A percentile compares a stretch with the other conserved stretches of the same genome.
Conservation (phyloP, 2,113 vertebrate species). For the Elachura formosa region DNA sequence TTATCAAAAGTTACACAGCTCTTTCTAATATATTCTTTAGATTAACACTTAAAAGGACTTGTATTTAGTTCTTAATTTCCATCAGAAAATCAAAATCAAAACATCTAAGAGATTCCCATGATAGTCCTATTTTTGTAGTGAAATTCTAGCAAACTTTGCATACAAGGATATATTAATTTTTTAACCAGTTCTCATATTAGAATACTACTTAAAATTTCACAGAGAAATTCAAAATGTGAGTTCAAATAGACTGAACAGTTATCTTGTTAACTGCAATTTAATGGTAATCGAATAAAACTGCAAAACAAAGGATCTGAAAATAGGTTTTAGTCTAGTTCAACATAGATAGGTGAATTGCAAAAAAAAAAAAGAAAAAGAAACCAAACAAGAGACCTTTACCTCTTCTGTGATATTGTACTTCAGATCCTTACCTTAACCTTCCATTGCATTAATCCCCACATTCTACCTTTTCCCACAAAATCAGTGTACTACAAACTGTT, state of each 20-base stretch:
- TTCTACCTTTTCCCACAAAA: not conserved
- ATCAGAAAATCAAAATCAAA: not conserved
- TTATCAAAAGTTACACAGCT: not conserved
- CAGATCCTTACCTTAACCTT: not conserved
- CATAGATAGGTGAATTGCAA: not conserved
- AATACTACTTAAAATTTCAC: not conserved
- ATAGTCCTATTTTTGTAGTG: not conserved
- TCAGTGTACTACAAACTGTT: slow-evolving; percentile 63
- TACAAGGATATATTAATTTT: not conserved
- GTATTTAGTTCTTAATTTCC: not conserved
- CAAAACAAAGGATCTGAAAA: not conserved
- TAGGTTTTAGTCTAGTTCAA: not conserved
- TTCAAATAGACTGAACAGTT: not conserved
- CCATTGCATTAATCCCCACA: not conserved
- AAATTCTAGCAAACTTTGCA: not conserved
- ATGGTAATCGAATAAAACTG: not conserved
- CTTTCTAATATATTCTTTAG: not conserved
- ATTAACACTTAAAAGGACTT: not conserved
- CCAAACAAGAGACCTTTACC: not conserved
- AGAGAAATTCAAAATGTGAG: not conserved
- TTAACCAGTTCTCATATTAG: not conserved
- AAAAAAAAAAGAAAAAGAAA: too few species aligned
- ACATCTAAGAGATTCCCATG: not conserved
- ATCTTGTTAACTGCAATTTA: not conserved
- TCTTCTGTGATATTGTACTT: not conserved